Base-by-base conservation (phyloP, 2,113 vertebrate species). In the Polypterus bichir region DNA sequence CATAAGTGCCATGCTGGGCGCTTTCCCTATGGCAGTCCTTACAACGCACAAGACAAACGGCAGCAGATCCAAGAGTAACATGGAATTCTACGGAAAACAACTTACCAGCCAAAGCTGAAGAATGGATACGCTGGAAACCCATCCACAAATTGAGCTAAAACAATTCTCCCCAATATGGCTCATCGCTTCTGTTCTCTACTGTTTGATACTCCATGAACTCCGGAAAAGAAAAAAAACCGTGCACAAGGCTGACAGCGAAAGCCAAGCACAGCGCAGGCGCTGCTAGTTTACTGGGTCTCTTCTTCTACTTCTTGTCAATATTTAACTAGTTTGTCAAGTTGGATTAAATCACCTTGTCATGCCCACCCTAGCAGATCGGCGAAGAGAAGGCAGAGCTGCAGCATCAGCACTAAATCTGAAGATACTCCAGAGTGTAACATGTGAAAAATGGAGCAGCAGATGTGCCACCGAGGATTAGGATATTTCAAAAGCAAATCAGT, bases 311-410 rank as follows among this genome's bases (percentile, higher is more conserved):
- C 76, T 82, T 77, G 83, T 88, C 83, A 88, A 90, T 89, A 87
- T 87, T 91, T 89, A 89, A 91, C 79, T 74, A 81, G 71, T 73
- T 64, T 81, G 79, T 86, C 81, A 74, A 76, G 71, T 64, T 68
- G 54, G 67, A 86, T 89, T 77, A 87, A 77, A 79, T 83, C 77
- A 70, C 77, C 77, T 82, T 74, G 71, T 70, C 65, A 69, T 73
- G 76, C 73, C 69, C 65, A 52, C 68, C 71, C 59, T 71, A 44
- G 69, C 61, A 66, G 55, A 2, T 60, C 69, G 77, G 71, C 61
- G 68, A 64, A 5, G 61, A 68, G 70, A 68, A 65, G 67, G 67
- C 68, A 68, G 67, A 79, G 70, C 60, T 73, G 70, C 59, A 62
- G 65, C 45, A 65, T 67, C 65, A 66, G 67, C 61, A 62, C 70